These are phyloP conservation scores for Euzetes globulus DNA, from an alignment of 2,888 invertebrate species.

Conservation along the genomic window DNA sequence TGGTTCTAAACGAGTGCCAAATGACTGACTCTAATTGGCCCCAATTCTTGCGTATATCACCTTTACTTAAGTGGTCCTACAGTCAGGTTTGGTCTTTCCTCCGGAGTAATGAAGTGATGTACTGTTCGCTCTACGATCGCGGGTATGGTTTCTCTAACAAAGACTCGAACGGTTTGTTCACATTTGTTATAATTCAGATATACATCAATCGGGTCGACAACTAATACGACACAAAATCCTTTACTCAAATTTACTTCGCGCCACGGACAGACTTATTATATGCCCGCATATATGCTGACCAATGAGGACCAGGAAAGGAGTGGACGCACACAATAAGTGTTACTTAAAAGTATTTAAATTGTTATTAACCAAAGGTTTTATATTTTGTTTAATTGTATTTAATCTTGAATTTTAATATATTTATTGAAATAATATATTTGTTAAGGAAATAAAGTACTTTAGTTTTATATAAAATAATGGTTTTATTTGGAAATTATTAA, in stretches of 20 bases:
- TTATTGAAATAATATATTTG: not conserved
- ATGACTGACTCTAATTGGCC: slow-evolving; percentile 85
- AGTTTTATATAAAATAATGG: no score
- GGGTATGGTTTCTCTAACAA: slow-evolving; percentile 55
- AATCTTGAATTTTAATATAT: not conserved
- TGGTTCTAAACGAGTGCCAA: slow-evolving; percentile 50
- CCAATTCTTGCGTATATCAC: slow-evolving; percentile 73
- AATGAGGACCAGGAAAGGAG: slow-evolving; percentile 59
- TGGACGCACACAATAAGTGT: slow-evolving; percentile 48
- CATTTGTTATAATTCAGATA: slow-evolving; percentile 53
- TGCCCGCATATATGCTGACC: slow-evolving; percentile 64
- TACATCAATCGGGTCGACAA: slow-evolving; percentile 75
- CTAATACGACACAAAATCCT: slow-evolving; percentile 73
- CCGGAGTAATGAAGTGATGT: slow-evolving; percentile 67
- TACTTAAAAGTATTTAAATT: no score
- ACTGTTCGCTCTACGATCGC: slow-evolving; percentile 79
- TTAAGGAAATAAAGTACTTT: no score
- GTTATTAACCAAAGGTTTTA: no score
- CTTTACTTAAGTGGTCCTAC: slow-evolving; percentile 86
- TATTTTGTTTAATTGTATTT: not conserved
- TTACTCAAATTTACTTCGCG: slow-evolving; percentile 54
- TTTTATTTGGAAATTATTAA: no score
- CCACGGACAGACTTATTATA: slow-evolving; percentile 53
- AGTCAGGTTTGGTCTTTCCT: slow-evolving; percentile 86
- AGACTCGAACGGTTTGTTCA: not conserved